Evolutionary conservation across 1,140 invertebrate species (phyloP).

Genomic region (Pararge aegeria): DNA sequence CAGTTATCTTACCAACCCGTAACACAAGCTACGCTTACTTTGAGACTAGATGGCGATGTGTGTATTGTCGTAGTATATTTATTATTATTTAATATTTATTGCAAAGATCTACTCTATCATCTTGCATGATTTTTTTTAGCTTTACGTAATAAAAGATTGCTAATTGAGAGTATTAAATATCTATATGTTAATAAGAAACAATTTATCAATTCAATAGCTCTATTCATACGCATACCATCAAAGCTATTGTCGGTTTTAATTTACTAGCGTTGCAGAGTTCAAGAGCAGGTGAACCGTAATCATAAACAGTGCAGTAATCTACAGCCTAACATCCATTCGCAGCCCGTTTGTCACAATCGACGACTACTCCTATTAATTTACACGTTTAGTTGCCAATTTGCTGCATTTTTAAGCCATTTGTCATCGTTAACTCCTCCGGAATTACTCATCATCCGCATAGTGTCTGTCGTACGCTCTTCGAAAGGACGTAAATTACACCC

Average conservation of each 20-base stretch:
- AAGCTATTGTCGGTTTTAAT: slow-evolving; percentile 1
- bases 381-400: slow-evolving; percentile 58
- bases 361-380: slow-evolving; percentile 53
- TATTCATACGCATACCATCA: slow-evolving; percentile 19
- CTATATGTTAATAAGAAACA: slow-evolving; percentile 22
- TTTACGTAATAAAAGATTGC: too few relatives aligned
- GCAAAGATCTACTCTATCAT: too few relatives aligned
- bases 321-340: slow-evolving; percentile 38
- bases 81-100: too few relatives aligned
- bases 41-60: too few relatives aligned
- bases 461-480: slow-evolving; percentile 33
- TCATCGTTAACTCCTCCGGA: slow-evolving; percentile 56
- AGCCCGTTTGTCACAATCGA: slow-evolving; percentile 55
- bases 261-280: slow-evolving; percentile 4
- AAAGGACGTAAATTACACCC: slow-evolving; percentile 41
- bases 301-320: slow-evolving; percentile 15
- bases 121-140: too few relatives aligned
- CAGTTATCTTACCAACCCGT: too few relatives aligned
- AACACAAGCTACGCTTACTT: too few relatives aligned
- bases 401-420: slow-evolving; percentile 61
- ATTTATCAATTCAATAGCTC: slow-evolving; percentile 26
- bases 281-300: slow-evolving; percentile 37
- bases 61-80: too few relatives aligned
- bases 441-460: slow-evolving; percentile 45
- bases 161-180: background rate